Evolutionary conservation across 2,888 invertebrate genomes (phyloP).

Genomic region (Sinhomidia bicolor): DNA sequence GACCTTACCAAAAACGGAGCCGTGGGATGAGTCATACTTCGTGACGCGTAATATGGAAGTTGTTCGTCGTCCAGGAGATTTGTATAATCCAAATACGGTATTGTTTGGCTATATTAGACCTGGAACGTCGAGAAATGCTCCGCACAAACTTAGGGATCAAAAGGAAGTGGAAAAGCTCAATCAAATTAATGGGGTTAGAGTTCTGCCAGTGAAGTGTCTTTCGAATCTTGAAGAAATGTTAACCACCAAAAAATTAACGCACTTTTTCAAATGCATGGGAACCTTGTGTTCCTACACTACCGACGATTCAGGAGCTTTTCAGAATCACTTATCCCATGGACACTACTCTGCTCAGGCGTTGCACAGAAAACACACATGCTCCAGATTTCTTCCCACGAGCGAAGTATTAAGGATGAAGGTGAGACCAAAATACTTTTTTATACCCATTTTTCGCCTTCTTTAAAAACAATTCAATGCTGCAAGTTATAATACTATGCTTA

Average conservation of each 20-base stretch:
- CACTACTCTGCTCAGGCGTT: not conserved
- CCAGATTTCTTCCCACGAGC: conserved; percentile 18
- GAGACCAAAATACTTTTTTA: not conserved
- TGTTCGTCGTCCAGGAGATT: conserved; percentile 54
- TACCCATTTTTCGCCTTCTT: too few relatives aligned
- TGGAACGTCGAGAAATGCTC: not conserved
- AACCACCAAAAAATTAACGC: conserved; percentile 70
- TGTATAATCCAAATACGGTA: conserved; percentile 36
- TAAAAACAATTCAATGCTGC: too few relatives aligned
- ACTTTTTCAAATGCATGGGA: conserved; percentile 85
- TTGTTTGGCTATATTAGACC: conserved; percentile 53
- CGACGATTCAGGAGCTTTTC: conserved; percentile 81
- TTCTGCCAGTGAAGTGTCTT: conserved; percentile 26
- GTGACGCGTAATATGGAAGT: not conserved
- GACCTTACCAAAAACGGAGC: not conserved
- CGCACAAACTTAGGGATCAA: conserved; percentile 43
- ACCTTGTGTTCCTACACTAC: conserved; percentile 83
- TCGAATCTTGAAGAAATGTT: conserved; percentile 47
- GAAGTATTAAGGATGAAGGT: conserved; percentile 49
- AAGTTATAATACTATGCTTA: too few relatives aligned
- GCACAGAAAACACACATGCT: not conserved
- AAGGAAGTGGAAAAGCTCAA: conserved; percentile 55
- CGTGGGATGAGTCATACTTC: not conserved
- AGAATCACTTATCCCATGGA: conserved; percentile 69
- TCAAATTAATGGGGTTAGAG: not conserved